phyloP scores from a whole-genome alignment of 2,113 vertebrate species.

The Tauraco erythrolophus region DNA sequence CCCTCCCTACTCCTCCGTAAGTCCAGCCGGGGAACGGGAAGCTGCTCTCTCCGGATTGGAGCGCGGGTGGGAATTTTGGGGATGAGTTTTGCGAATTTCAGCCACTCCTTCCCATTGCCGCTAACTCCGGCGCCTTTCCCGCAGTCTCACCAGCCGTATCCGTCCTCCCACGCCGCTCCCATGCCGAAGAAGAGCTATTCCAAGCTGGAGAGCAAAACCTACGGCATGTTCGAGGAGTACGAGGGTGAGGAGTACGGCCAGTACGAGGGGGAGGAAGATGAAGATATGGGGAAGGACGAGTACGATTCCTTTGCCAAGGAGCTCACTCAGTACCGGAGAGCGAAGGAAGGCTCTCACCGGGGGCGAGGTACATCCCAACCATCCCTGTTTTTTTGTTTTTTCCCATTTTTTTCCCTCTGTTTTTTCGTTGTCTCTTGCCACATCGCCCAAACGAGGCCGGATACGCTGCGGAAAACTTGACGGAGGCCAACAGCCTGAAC shows the following conservation, averaged over 20 bases:
- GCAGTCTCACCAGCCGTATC: slow-evolving; percentile 86
- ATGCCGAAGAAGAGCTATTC: slow-evolving; percentile 88
- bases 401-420: no score
- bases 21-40: neutral
- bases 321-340: slow-evolving; percentile 90
- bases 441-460: no score
- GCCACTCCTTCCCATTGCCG: no score
- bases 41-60: neutral
- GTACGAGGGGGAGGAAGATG: slow-evolving; percentile 88
- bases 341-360: slow-evolving; percentile 86
- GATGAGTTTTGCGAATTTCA: no score
- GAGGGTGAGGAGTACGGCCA: slow-evolving; percentile 84
- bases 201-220: slow-evolving; percentile 90
- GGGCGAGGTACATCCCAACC: slow-evolving; percentile 44
- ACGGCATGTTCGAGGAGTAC: slow-evolving; percentile 87
- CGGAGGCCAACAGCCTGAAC: no score
- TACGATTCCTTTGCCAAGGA: slow-evolving; percentile 93
- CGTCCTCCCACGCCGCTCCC: slow-evolving; percentile 73
- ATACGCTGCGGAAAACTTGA: no score
- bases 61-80: no score
- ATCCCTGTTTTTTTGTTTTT: no score
- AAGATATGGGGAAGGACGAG: slow-evolving; percentile 87
- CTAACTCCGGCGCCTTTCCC: neutral
- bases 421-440: no score
- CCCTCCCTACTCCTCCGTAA: slow-evolving; percentile 83